Evolutionary conservation across 2,888 invertebrate genomes (phyloP), one percentile per base, ranked within the genome.

Genomic region (Acanthosoma haemorrhoidale): DNA sequence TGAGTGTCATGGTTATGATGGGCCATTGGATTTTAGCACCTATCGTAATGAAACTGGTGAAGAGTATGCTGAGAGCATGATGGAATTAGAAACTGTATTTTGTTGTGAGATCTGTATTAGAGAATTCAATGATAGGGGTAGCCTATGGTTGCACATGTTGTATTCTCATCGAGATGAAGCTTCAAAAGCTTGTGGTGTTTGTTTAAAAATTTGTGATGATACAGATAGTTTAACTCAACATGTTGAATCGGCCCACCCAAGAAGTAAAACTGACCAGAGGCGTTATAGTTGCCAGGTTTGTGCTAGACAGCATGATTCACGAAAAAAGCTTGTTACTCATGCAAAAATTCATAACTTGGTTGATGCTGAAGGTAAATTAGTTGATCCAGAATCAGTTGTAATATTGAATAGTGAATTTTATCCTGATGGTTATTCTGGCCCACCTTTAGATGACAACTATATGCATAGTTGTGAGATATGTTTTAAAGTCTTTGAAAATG

Each of bases 141-240:
- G 84, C 57, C 77, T 85, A 25, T 84, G 84, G 81, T 76, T 82
- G 38, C 85, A 85, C 74, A 81, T 85, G 74, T 80, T 83, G 13
- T 80, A 83, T 11, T 82, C 82, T 25, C 85, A 85, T 75, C 80
- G 82, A 66, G 80, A 82, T 73, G 80, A 81, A 68, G 82, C 84
- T 3, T 80, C 83, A 2, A 81, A 83, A 68, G 81, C 84, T 4
- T 85, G 85, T 75, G 85, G 85, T 6, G 80, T 85, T 38, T 85
- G 85, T 75, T 76, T 84, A 43, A 81, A 83, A 75, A 81, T 84
- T 43, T 82, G 83, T 71, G 78, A 78, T 3, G 81, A 83, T 60
- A 81, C 82, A 73, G 77, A 78, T 1, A 82, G 82, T 73, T 77
- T 85, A n/a, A 78, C 80, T 59, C 80, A 79, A 73, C 85, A 85